phyloP scores from a whole-genome alignment of 2,888 invertebrate genomes.

The Scaptomyza flava region DNA sequence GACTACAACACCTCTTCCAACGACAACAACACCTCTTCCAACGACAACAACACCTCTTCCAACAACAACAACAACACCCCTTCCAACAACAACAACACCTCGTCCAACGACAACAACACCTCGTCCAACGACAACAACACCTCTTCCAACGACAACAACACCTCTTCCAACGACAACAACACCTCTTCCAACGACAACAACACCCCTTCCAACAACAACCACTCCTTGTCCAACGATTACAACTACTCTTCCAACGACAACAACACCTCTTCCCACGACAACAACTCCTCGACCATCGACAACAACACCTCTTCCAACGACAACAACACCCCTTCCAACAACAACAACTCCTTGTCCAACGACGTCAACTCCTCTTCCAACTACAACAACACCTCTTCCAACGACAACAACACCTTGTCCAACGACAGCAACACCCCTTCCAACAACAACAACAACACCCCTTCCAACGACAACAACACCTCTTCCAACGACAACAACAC shows the following conservation, averaged over 20 bases:
- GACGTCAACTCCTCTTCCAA: neutral
- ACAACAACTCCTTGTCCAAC: neutral
- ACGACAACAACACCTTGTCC: neutral
- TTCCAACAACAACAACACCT: neutral
- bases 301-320: no score
- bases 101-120: neutral
- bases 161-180: neutral
- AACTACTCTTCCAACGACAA: neutral
- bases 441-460: no score
- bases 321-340: no score
- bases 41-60: neutral
- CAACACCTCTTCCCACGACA: neutral
- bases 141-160: neutral
- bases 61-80: neutral
- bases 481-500: neutral
- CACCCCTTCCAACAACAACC: neutral
- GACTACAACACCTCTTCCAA: neutral
- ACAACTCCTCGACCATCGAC: neutral
- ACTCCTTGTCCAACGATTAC: neutral
- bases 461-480: neutral
- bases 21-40: neutral
- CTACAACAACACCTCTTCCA: neutral
- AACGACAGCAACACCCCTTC: accelerated
- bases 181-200: neutral
- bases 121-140: neutral